Evolutionary conservation across 2,888 invertebrate genomes (phyloP), one percentile per base, ranked within the genome.

Genomic region (Heliconius ethilla): DNA sequence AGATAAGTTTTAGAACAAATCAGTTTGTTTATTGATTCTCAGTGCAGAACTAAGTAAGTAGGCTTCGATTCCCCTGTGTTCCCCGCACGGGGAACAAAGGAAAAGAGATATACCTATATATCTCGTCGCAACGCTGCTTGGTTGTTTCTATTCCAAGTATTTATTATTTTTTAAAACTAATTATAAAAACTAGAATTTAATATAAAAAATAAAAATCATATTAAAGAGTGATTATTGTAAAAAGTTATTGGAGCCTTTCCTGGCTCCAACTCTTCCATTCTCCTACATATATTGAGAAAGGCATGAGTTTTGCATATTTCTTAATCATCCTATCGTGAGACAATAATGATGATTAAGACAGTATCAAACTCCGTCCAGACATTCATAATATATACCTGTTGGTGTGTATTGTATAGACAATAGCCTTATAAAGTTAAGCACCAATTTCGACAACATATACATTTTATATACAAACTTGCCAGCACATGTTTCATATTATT

Each of bases 381-480:
- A 18, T 15, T 0, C 15, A 22, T 25, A n/a, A n/a, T n/a, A 59
- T 9, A 63, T 63, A 67, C n/a, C 3, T 29, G 10, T 67, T 7
- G 11, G 3, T 67, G 0, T 37, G 15, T 25, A 45, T n/a, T 15
- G 9, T n/a, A 59, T 81, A 79, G 79, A 79, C 83, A 83, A 82
- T 87, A 83, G 92, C 90, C 33, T 93, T 92, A 91, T 92, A 92
- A 93, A 93, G 92, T 92, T 90, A 86, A 83, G 85, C 89, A 93
- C 92, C 89, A 91, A 92, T 93, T 93, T 90, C 87, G 88, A 90
- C 92, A 92, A 93, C 94, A 92, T 92, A 94, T 93, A 91, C 92
- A 92, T 93, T 91, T 92, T 90, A 93, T 92, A 90, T 89, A 89
- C 59, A 10, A n/a, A 59, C 87, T 89, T 87, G 86, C 84, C 80